Evolutionary conservation across 2,797 vertebrate species (phyloP).

Genomic region (Leptodactylus fallax): DNA sequence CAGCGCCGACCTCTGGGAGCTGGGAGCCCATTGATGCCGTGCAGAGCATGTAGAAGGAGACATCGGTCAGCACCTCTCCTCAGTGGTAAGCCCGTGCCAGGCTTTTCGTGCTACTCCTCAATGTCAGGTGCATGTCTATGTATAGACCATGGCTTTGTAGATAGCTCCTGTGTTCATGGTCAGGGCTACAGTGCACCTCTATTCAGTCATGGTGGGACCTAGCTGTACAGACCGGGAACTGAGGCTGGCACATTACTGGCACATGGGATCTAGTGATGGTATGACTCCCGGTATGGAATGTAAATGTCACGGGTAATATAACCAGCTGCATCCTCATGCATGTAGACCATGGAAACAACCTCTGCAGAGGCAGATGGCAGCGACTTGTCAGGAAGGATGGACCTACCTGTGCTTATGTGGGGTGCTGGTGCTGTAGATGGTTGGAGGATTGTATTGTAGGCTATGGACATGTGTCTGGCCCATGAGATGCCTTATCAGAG

Average conservation of each 20-base stretch:
- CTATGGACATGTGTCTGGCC: not conserved
- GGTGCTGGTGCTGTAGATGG: not conserved
- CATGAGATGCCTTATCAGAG: not conserved
- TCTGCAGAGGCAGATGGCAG: slow-evolving; percentile 17
- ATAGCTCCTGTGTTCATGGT: not conserved
- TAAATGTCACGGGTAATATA: not conserved
- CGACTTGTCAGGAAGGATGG: not conserved
- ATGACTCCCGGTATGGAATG: not conserved
- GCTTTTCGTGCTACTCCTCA: not conserved
- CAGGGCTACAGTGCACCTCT: slow-evolving; percentile 26
- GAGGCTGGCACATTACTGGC: not conserved
- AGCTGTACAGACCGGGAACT: not conserved
- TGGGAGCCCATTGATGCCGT: slow-evolving; percentile 35
- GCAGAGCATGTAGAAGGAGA: slow-evolving; percentile 6
- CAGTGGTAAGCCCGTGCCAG: slow-evolving; percentile 9
- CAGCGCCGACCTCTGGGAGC: slow-evolving; percentile 49
- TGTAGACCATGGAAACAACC: not conserved
- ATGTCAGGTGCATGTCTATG: slow-evolving; percentile 35
- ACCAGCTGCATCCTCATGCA: not conserved
- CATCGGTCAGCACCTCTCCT: not conserved
- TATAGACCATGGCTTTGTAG: not conserved
- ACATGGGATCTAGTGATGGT: not conserved
- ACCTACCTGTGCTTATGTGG: not conserved
- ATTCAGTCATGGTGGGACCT: not conserved
- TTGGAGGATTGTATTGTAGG: not conserved